phyloP scores from a whole-genome alignment of 2,888 invertebrate species.

The Ochropleura leucogaster region DNA sequence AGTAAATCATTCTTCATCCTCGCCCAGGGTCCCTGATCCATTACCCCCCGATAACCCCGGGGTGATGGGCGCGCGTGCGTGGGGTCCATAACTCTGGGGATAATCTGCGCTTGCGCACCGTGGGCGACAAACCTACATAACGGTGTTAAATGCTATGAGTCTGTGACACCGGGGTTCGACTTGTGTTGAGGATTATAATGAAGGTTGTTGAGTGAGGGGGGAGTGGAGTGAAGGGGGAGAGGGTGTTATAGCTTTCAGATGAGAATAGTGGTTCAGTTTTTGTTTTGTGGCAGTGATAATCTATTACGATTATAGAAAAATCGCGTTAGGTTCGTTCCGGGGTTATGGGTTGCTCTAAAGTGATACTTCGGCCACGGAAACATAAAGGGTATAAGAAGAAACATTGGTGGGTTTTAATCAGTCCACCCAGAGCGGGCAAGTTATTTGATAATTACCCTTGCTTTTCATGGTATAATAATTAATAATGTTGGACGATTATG shows the following conservation, averaged over 20 bases:
- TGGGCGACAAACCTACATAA: slow-evolving; percentile 74
- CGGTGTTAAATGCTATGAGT: slow-evolving; percentile 66
- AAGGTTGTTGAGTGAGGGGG: slow-evolving; percentile 3
- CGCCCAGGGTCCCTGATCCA: slow-evolving; percentile 18
- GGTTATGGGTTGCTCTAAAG: too few species aligned
- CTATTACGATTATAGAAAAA: background rate
- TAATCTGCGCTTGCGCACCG: slow-evolving; percentile 70
- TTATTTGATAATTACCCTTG: too few species aligned
- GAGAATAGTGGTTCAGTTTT: background rate
- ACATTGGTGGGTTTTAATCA: too few species aligned
- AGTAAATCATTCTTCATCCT: slow-evolving; percentile 20
- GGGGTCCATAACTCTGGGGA: slow-evolving; percentile 74
- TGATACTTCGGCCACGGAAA: too few species aligned
- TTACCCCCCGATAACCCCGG: slow-evolving; percentile 62
- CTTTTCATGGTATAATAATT: too few species aligned
- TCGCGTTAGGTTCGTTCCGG: too few species aligned
- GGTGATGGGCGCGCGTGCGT: slow-evolving; percentile 68
- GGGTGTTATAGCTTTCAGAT: background rate
- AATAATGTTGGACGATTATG: too few species aligned
- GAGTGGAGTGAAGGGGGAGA: background rate
- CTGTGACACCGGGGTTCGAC: slow-evolving; percentile 52
- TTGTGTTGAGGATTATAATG: slow-evolving; percentile 51
- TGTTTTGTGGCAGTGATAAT: background rate
- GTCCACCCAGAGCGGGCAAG: too few species aligned
- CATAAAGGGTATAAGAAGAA: too few species aligned